Evolutionary conservation across 2,888 invertebrate species (phyloP).

Genomic region (Ophion obscuratus): DNA sequence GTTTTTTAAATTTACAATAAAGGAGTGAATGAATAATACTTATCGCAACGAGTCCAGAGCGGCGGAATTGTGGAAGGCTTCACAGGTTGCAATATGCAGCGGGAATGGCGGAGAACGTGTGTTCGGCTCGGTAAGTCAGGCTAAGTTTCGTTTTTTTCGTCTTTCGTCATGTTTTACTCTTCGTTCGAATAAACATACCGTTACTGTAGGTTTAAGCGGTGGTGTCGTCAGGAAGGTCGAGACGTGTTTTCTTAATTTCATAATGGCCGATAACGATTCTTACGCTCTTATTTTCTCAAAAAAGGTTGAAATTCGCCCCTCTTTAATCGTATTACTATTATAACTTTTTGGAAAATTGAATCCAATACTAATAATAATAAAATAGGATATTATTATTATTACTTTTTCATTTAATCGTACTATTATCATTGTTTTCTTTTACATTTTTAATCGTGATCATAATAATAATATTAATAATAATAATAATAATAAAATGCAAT

Average conservation of each 20-base stretch:
- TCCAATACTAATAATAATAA: neutral
- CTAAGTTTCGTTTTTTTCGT: conserved; percentile 31
- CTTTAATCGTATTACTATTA: neutral
- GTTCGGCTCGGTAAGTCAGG: conserved; percentile 59
- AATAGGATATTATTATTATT: neutral
- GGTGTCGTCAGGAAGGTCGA: neutral
- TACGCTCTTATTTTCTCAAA: neutral
- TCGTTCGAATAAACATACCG: neutral
- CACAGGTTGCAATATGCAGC: conserved; percentile 36
- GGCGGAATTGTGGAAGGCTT: conserved; percentile 30
- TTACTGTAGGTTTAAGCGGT: conserved; percentile 34
- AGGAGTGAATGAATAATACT: conserved; percentile 38
- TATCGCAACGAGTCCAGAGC: conserved; percentile 49
- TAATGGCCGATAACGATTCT: neutral
- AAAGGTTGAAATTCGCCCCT: neutral
- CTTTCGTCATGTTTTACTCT: neutral
- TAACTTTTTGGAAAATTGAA: neutral
- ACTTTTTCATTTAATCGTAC: neutral
- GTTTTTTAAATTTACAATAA: neutral
- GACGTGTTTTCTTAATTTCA: neutral
- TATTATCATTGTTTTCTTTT: neutral
- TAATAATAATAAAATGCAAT: too few relatives aligned
- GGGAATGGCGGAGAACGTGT: conserved; percentile 45
- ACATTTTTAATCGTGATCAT: neutral
- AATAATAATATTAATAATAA: too few relatives aligned